These are phyloP conservation scores for Sipha maydis DNA, from an alignment of 2,888 invertebrate genomes.

Conservation along the genomic window DNA sequence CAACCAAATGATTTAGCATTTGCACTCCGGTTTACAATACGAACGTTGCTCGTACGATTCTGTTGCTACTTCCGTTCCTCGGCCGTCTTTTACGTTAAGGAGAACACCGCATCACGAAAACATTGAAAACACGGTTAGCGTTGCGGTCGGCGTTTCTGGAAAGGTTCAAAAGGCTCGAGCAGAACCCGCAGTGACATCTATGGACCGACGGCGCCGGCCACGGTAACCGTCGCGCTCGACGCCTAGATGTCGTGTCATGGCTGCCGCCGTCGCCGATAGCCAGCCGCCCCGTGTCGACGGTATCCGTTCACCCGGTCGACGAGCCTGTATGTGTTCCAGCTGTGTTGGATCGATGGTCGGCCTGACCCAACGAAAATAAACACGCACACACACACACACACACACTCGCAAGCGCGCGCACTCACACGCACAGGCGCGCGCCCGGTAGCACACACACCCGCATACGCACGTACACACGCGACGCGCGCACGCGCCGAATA, in stretches of 20 bases:
- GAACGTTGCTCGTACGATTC: too few relatives aligned
- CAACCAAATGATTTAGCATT: too few relatives aligned
- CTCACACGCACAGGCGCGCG: not conserved
- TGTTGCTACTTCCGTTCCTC: too few relatives aligned
- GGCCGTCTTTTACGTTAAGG: too few relatives aligned
- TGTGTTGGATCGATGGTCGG: constrained; percentile 44
- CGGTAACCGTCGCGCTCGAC: not conserved
- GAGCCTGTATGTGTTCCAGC: not conserved
- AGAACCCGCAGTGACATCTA: constrained; percentile 40
- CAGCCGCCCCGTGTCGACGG: constrained; percentile 24
- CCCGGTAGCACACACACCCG: not conserved
- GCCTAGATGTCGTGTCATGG: constrained; percentile 38
- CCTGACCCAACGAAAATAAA: constrained; percentile 47
- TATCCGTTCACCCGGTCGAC: constrained; percentile 20
- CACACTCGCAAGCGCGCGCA: not conserved
- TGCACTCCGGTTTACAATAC: too few relatives aligned
- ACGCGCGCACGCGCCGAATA: not conserved
- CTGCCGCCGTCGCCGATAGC: not conserved
- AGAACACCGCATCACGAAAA: too few relatives aligned
- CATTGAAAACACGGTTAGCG: too few relatives aligned
- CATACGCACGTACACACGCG: not conserved
- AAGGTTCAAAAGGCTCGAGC: not conserved
- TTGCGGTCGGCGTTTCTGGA: not conserved
- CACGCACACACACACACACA: not conserved
- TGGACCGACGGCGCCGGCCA: not conserved